Evolutionary conservation across 2,888 invertebrate genomes (phyloP).

Genomic region (Apotomis turbidana): DNA sequence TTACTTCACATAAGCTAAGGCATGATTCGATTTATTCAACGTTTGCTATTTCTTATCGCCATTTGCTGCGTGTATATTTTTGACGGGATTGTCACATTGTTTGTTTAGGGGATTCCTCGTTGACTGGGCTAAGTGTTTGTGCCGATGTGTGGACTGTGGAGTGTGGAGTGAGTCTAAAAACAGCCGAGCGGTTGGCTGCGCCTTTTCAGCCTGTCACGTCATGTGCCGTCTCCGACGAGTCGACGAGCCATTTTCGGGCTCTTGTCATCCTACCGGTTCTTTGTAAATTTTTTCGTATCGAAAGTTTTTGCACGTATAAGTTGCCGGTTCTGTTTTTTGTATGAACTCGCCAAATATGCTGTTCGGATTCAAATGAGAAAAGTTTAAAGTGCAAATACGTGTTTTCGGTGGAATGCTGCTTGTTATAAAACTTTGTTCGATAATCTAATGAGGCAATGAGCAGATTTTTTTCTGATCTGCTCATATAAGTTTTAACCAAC

Average conservation of each 20-base stretch:
- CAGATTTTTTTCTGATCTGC: slow-evolving; percentile 3
- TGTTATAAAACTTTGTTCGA: slow-evolving; percentile 24
- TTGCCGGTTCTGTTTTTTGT: slow-evolving; percentile 54
- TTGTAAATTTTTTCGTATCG: slow-evolving; percentile 63
- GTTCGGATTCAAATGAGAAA: slow-evolving; percentile 55
- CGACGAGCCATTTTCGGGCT: slow-evolving; percentile 61
- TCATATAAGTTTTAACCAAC: slow-evolving; percentile 2
- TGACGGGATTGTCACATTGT: background rate
- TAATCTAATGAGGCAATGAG: slow-evolving; percentile 10
- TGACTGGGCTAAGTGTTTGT: background rate
- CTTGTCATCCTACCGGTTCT: slow-evolving; percentile 64
- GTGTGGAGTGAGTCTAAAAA: slow-evolving; percentile 27
- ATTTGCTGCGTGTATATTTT: background rate
- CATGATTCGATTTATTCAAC: too few species aligned
- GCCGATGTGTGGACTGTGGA: background rate
- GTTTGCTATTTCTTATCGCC: too few species aligned
- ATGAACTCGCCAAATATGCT: slow-evolving; percentile 32
- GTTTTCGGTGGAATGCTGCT: slow-evolving; percentile 39
- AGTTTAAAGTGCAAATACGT: slow-evolving; percentile 47
- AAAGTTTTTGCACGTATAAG: slow-evolving; percentile 46
- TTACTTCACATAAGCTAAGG: too few species aligned
- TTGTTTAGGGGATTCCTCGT: background rate
- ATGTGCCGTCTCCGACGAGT: slow-evolving; percentile 33
- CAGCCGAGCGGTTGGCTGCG: slow-evolving; percentile 40
- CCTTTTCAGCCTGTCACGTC: slow-evolving; percentile 60